phyloP scores from a whole-genome alignment of 2,888 invertebrate genomes.

The Synergus japonicus region DNA sequence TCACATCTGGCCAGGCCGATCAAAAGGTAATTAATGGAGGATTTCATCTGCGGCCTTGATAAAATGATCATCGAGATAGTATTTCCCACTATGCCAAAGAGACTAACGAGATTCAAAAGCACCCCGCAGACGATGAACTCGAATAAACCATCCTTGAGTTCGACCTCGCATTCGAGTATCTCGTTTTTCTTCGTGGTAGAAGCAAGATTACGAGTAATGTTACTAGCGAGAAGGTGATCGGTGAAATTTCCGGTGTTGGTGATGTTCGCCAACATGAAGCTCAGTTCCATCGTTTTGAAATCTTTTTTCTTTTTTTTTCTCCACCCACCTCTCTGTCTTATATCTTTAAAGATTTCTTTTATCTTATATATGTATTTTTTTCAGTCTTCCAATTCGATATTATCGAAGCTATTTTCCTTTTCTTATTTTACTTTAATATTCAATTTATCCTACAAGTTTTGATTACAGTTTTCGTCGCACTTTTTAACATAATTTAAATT shows the following conservation, averaged over 20 bases:
- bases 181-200: slow-evolving; percentile 19
- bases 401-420: slow-evolving; percentile 16
- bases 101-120: slow-evolving; percentile 87
- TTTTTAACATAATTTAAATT: neutral
- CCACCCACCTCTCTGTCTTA: slow-evolving; percentile 1
- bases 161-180: slow-evolving; percentile 59
- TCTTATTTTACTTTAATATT: neutral
- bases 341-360: slow-evolving; percentile 23
- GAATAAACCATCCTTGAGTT: slow-evolving; percentile 79
- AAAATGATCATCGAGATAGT: slow-evolving; percentile 93
- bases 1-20: slow-evolving; percentile 96
- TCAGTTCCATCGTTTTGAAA: slow-evolving; percentile 60
- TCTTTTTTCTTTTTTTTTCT: slow-evolving; percentile 40
- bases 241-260: slow-evolving; percentile 50
- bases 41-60: slow-evolving; percentile 95
- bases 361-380: slow-evolving; percentile 4
- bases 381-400: slow-evolving; percentile 7
- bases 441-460: neutral
- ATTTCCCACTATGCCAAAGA: slow-evolving; percentile 93
- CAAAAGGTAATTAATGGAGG: slow-evolving; percentile 95
- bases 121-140: slow-evolving; percentile 91
- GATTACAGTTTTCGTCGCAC: slow-evolving; percentile 10
- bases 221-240: slow-evolving; percentile 38
- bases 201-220: slow-evolving; percentile 28
- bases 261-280: slow-evolving; percentile 51